Conservation (phyloP, 2,113 vertebrate species). For the Nestor notabilis region DNA sequence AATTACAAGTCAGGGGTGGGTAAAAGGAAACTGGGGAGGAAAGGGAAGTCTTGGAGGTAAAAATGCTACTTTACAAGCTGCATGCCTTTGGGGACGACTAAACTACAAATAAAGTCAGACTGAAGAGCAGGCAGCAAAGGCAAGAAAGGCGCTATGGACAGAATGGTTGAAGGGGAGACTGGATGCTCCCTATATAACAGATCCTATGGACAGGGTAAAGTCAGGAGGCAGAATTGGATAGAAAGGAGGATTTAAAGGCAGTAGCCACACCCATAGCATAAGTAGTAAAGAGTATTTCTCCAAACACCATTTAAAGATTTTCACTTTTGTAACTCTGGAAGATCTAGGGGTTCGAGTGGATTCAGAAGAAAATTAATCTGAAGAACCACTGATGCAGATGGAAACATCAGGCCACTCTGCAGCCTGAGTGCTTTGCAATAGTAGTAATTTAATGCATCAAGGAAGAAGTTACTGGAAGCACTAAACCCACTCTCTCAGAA, state of each 20-base stretch:
- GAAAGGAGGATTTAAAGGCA: neutral
- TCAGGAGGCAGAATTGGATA: neutral
- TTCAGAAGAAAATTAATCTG: neutral
- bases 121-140: neutral
- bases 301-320: neutral
- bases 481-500: neutral
- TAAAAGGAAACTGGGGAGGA: neutral
- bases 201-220: neutral
- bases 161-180: neutral
- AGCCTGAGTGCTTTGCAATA: neutral
- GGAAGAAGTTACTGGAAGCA: constrained; percentile 52
- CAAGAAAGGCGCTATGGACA: neutral
- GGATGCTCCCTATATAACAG: neutral
- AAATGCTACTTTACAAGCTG: neutral
- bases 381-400: neutral
- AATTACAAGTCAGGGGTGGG: neutral
- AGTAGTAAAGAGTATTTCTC: neutral
- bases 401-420: neutral
- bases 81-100: neutral
- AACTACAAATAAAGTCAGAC: neutral
- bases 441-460: neutral
- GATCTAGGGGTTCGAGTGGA: neutral
- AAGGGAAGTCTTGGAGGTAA: neutral
- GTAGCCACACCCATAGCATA: neutral
- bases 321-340: neutral